Conservation (phyloP, 2,113 vertebrate species). For the Paratilapia polleni region DNA sequence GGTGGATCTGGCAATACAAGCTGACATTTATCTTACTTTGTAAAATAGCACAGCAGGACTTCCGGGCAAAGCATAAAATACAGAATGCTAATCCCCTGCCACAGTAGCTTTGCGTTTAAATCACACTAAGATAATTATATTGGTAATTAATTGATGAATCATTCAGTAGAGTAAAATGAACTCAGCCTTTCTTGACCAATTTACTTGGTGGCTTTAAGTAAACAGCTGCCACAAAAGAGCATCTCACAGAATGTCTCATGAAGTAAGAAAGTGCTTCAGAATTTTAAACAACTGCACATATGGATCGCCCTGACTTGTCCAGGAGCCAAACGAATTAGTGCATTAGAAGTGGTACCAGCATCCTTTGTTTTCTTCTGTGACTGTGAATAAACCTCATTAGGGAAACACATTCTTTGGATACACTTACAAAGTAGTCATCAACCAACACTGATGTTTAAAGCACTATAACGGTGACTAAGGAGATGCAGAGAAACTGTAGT, state of each 20-base stretch:
- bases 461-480: conserved; percentile 49
- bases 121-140: conserved; percentile 69
- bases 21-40: conserved; percentile 72
- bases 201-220: conserved; percentile 46
- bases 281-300: conserved; percentile 62
- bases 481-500: conserved; percentile 6
- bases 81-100: conserved; percentile 56
- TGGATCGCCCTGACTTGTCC: conserved; percentile 54
- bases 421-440: conserved; percentile 17
- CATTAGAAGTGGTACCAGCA: conserved; percentile 39
- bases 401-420: conserved; percentile 57
- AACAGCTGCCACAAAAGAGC: conserved; percentile 46
- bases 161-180: conserved; percentile 72
- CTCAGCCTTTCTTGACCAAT: conserved; percentile 68
- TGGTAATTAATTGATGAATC: conserved; percentile 65
- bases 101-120: conserved; percentile 60
- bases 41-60: conserved; percentile 61
- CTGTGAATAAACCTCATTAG: conserved; percentile 65
- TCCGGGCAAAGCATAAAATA: conserved; percentile 29
- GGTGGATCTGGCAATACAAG: conserved; percentile 52
- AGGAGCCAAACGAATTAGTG: conserved; percentile 64
- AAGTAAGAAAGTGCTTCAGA: conserved; percentile 60
- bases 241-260: conserved; percentile 36
- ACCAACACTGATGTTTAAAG: conserved; percentile 53
- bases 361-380: conserved; percentile 43